Conservation (phyloP, 2,888 invertebrate species). For the Xestia ashworthii region DNA sequence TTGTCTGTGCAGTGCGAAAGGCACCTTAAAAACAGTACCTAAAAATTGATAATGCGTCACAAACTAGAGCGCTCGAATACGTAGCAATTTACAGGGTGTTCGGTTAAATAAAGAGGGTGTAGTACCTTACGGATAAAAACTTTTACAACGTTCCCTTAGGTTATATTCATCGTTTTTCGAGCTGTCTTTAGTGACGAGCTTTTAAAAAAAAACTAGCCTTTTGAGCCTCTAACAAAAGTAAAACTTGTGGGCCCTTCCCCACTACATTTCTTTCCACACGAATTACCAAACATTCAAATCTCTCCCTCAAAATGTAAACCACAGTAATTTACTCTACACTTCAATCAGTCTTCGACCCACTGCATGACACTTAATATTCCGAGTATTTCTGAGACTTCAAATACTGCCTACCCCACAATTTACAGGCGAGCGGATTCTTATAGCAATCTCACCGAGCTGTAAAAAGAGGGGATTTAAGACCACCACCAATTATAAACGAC, state of each 20-base stretch:
- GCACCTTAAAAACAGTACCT: not conserved
- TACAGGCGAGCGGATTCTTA: slow-evolving; percentile 47
- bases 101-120: not conserved
- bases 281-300: slow-evolving; percentile 15
- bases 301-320: slow-evolving; percentile 29
- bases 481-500: slow-evolving; percentile 44
- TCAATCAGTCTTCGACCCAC: slow-evolving; percentile 31
- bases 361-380: slow-evolving; percentile 32
- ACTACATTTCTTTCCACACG: slow-evolving; percentile 5
- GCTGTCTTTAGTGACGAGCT: not conserved
- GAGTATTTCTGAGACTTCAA: slow-evolving; percentile 42
- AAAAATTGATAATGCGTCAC: not conserved
- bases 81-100: not conserved
- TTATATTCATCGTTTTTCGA: not conserved
- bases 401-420: slow-evolving; percentile 49
- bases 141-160: not conserved
- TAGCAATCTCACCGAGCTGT: slow-evolving; percentile 22
- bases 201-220: not conserved
- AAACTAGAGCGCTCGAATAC: not conserved
- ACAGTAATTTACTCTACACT: slow-evolving; percentile 40
- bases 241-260: not conserved
- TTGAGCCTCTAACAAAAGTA: not conserved
- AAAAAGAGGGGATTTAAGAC: slow-evolving; percentile 28
- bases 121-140: not conserved
- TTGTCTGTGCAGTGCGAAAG: not conserved